These are phyloP conservation scores for Miichthys miiuy DNA, from an alignment of 2,797 vertebrate species.

Conservation along the genomic window DNA sequence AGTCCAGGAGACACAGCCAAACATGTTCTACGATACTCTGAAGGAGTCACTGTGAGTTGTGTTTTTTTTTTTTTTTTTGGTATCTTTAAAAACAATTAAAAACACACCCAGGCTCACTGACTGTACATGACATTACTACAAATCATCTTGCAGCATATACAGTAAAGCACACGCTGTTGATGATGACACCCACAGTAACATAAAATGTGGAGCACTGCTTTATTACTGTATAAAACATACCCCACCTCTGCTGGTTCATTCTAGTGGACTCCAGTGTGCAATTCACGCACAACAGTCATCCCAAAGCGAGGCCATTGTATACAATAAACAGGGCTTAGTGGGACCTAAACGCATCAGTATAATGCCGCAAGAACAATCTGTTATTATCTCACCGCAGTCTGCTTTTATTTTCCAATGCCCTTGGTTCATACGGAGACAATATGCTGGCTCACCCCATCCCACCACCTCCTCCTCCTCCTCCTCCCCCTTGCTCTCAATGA, in stretches of 20 bases:
- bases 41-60: background rate
- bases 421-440: conserved; percentile 77
- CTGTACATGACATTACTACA: conserved; percentile 7
- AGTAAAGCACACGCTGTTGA: conserved; percentile 24
- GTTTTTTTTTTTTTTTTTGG: background rate
- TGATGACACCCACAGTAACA: conserved; percentile 57
- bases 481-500: conserved; percentile 67
- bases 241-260: conserved; percentile 58
- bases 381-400: conserved; percentile 68
- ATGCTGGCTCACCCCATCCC: conserved; percentile 55
- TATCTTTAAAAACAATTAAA: conserved; percentile 5
- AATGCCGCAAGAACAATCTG: conserved; percentile 70
- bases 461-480: background rate
- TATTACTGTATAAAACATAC: conserved; percentile 65
- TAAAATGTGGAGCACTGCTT: conserved; percentile 84
- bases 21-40: background rate
- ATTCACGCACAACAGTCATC: conserved; percentile 53
- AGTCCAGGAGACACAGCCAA: background rate
- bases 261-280: conserved; percentile 56
- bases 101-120: background rate
- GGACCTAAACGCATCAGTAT: conserved; percentile 62
- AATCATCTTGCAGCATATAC: conserved; percentile 19
- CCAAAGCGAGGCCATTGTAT: conserved; percentile 54
- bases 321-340: conserved; percentile 65
- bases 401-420: conserved; percentile 75